Base-by-base conservation (phyloP, 2,888 invertebrate genomes). In the Galerucella nymphaeae region DNA sequence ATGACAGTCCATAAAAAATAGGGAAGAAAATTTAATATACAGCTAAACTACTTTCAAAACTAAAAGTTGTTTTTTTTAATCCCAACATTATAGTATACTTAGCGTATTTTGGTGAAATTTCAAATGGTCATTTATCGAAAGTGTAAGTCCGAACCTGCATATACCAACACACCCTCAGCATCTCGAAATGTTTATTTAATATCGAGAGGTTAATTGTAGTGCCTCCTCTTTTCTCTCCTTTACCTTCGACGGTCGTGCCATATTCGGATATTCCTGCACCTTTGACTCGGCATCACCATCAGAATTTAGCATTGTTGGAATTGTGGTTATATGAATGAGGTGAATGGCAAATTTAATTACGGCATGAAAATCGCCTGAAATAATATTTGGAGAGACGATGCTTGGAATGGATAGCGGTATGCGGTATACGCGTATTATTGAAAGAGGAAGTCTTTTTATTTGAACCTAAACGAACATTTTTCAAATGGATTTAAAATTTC, bases 341-440 rank as follows among this genome's bases (percentile, higher is more conserved):
- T 76, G 78, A 77, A 76, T 75, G 75, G 78, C 77, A 75, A 76
- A 77, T 81, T 81, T 81, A 82, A 82, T 82, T 82, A 81, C 75
- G 78, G 79, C 75, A 75, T 78, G 80, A 80, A 80, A 80, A 81
- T 79, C 78, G 82, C 82, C 82, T 82, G 82, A 82, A 82, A 82
- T 82, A 82, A 82, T 81, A 82, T 82, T 82, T 82, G 75, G 80
- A 80, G 81, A 82, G 82, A 78, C 80, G 75, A 72, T 50, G 64
- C 41, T 45, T 41, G 57, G 30, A 20, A 11, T 18, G 59, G 18
- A 50, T 41, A 45, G 63, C 67, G 72, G 69, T 10, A 69, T 67
- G 73, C 69, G 72, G 71, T 74, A 13, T 14, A 45, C 14, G 30
- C 30, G 45, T 50, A 41, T 50, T 64, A 50, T 64, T 64, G 16